These are phyloP conservation scores for Byasa hedistus DNA, from an alignment of 2,888 invertebrate genomes.

Conservation along the genomic window DNA sequence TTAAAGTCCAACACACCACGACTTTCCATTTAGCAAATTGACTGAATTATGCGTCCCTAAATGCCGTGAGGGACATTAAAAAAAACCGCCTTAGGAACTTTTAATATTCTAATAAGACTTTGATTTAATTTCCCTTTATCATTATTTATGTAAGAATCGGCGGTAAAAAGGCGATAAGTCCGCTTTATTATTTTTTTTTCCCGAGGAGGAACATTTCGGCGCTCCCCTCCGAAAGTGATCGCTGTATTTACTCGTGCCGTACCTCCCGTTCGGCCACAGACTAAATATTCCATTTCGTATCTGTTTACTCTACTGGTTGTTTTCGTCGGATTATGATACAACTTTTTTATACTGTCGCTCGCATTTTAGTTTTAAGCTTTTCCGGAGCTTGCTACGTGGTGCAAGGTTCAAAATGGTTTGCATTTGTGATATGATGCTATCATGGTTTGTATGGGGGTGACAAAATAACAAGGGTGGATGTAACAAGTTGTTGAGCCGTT, in stretches of 20 bases:
- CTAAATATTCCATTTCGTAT: constrained; percentile 29
- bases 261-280: constrained; percentile 47
- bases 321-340: neutral
- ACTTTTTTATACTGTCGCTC: neutral
- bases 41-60: constrained; percentile 76
- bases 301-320: constrained; percentile 20
- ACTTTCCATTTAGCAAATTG: constrained; percentile 75
- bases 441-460: constrained; percentile 42
- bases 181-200: constrained; percentile 64
- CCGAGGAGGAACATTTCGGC: constrained; percentile 44
- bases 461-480: constrained; percentile 47
- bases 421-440: constrained; percentile 25
- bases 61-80: constrained; percentile 74
- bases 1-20: constrained; percentile 50
- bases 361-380: neutral
- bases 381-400: neutral
- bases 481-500: constrained; percentile 68
- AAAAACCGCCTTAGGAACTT: constrained; percentile 67
- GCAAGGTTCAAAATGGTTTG: constrained; percentile 30
- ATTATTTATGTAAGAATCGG: constrained; percentile 77
- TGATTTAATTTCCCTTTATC: constrained; percentile 80
- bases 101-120: constrained; percentile 79
- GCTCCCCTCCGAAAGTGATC: constrained; percentile 54
- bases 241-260: constrained; percentile 36
- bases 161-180: constrained; percentile 73